Evolutionary conservation across 2,797 vertebrate species (phyloP).

Genomic region (Octomys mimax): DNA sequence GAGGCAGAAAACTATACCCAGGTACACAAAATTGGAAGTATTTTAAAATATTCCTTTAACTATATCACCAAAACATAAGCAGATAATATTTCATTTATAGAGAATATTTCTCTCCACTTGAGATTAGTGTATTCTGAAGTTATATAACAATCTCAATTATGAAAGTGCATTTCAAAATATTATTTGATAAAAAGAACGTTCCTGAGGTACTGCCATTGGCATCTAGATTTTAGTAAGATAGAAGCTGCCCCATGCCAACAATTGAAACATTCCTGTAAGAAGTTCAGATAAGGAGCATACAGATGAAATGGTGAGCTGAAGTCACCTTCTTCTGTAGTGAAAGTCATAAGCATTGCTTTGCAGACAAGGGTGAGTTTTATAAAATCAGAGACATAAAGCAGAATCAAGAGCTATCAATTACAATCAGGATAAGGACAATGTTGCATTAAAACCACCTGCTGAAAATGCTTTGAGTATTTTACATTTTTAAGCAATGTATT

Average conservation of each 20-base stretch:
- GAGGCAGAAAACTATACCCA: not conserved
- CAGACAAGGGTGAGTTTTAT: constrained; percentile 8
- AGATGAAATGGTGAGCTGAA: not conserved
- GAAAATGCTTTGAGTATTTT: not conserved
- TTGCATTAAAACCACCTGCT: not conserved
- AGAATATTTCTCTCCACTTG: not conserved
- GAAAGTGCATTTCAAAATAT: not conserved
- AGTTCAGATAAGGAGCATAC: not conserved
- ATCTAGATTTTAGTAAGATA: constrained; percentile 15
- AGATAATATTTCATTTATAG: not conserved
- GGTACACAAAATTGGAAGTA: not conserved
- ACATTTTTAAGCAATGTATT: not conserved
- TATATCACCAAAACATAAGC: not conserved
- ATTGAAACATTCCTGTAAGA: not conserved
- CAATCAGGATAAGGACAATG: not conserved
- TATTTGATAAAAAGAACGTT: constrained; percentile 5
- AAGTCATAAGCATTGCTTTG: not conserved
- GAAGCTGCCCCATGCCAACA: not conserved
- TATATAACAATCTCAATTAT: not conserved
- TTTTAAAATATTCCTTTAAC: not conserved
- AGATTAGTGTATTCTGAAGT: not conserved
- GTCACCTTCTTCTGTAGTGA: not conserved
- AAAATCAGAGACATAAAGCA: constrained; percentile 20
- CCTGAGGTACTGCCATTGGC: not conserved
- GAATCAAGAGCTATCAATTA: not conserved